A percentile compares a stretch with the other conserved stretches of the same genome.
These are phyloP conservation scores for Onthophagus taurus DNA, from an alignment of 1,140 invertebrate species.

Conservation along the genomic window DNA sequence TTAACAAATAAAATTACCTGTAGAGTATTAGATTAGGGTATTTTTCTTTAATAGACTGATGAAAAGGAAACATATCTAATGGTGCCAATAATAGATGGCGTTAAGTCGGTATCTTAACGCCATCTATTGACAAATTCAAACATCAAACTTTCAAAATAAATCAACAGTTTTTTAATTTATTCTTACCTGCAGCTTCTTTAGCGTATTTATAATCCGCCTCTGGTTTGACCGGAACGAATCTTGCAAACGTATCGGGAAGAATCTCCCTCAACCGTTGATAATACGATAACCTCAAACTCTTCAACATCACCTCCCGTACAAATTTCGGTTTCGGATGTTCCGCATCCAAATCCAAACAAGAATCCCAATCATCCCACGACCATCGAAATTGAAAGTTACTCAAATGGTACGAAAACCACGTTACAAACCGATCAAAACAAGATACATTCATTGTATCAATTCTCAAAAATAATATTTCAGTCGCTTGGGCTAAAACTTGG, in stretches of 20 bases:
- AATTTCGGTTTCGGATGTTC: slow-evolving; percentile 95
- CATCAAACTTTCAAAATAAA: neutral
- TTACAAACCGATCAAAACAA: slow-evolving; percentile 93
- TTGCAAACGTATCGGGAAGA: slow-evolving; percentile 78
- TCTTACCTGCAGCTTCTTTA: slow-evolving; percentile 65
- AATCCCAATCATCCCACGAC: slow-evolving; percentile 96
- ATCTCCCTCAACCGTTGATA: slow-evolving; percentile 87
- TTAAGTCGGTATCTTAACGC: neutral
- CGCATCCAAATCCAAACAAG: slow-evolving; percentile 69
- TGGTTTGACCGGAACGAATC: slow-evolving; percentile 69
- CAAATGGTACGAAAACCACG: slow-evolving; percentile 98
- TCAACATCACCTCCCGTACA: slow-evolving; percentile 83
- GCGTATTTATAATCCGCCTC: slow-evolving; percentile 77
- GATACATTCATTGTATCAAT: slow-evolving; percentile 95
- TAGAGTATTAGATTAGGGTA: too few species aligned
- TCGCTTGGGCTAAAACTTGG: slow-evolving; percentile 94
- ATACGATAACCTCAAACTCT: slow-evolving; percentile 88
- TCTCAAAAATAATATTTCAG: slow-evolving; percentile 91
- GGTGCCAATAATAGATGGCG: neutral
- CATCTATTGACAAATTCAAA: neutral
- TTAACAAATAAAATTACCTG: too few species aligned
- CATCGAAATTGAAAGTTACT: slow-evolving; percentile 99
- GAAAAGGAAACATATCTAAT: neutral
- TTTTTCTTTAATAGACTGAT: too few species aligned
- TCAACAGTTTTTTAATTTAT: neutral